Base-by-base conservation (phyloP, 2,113 vertebrate genomes). In the Spheniscus mendiculus region DNA sequence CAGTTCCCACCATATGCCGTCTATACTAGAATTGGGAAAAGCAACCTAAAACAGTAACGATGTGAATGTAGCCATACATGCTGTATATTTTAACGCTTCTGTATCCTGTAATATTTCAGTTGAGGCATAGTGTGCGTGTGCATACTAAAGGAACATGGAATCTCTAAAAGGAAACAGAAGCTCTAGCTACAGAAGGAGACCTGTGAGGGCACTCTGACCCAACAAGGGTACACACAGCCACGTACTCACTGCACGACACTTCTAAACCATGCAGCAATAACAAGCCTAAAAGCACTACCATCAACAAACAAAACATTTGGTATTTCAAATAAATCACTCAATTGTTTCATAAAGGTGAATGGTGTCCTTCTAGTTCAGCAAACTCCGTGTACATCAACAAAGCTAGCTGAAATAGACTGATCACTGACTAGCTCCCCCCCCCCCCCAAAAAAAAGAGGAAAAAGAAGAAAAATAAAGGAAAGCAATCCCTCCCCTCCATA, bases 151-250 rank as follows among this genome's bases (percentile, higher is more conserved):
- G 17, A 93, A 58, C 3, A 11, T 4, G 52, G 25, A 80, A 92
- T 74, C 62, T 94, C 66, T 38, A 80, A 74, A 76, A 79, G 19
- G 30, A 90, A 78, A 67, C 69, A 67, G 76, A 76, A 87, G 62
- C 87, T 89, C 56, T 26, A 72, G 73, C 49, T 70, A 42, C 81
- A 79, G 49, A 16, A 89, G 63, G 80, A 89, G 73, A 62, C n/a
- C 78, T 70, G 50, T 12, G 82, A 94, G 89, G 82, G 78, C 96
- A 97, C 63, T 77, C 78, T 94, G 94, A 97, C 89, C 82, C 85
- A 93, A 22, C 71, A 50, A 88, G 47, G 89, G 50, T 86, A 91
- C 63, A 73, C 78, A 88, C 23, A 94, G 89, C 17, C 70, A 87
- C 11, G 23, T 21, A 67, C 67, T 73, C 26, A 0, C 91, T 85